Conservation (phyloP, 1,140 invertebrate species). For the Atta colombica region DNA sequence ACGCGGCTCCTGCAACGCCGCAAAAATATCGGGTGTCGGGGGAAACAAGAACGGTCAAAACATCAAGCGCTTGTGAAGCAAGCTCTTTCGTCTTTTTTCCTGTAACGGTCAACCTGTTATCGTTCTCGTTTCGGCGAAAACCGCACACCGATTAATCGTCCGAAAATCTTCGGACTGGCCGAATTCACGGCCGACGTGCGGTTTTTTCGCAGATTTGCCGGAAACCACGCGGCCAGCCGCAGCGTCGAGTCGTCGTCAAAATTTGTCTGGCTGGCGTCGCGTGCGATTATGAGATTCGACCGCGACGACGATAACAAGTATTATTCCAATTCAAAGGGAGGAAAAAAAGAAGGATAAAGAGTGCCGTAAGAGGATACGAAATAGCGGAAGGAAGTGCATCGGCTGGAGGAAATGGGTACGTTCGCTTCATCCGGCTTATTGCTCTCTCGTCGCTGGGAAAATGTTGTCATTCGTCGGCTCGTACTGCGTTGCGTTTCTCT, state of each 20-base stretch:
- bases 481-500: conserved; percentile 14
- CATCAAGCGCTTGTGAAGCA: conserved; percentile 15
- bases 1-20: conserved; percentile 66
- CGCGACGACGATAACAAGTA: not conserved
- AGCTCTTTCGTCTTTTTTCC: conserved; percentile 66
- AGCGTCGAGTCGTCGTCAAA: conserved; percentile 69
- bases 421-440: conserved; percentile 72
- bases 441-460: conserved; percentile 62
- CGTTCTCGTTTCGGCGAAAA: conserved; percentile 69
- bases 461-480: conserved; percentile 56
- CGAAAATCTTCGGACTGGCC: conserved; percentile 63
- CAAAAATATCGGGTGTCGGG: conserved; percentile 74
- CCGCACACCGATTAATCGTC: conserved; percentile 75
- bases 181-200: conserved; percentile 58
- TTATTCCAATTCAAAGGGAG: not conserved
- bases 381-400: conserved; percentile 74
- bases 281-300: conserved; percentile 68
- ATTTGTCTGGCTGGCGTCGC: conserved; percentile 64
- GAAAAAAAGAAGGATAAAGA: conserved; percentile 22
- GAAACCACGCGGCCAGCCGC: conserved; percentile 69
- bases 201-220: conserved; percentile 69
- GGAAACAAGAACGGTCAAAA: conserved; percentile 68
- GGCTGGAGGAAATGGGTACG: conserved; percentile 69
- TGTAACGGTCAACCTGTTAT: conserved; percentile 59
- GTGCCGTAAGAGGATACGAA: conserved; percentile 33